Base-by-base conservation (phyloP, 2,113 vertebrate species). In the Carettochelys insculpta region DNA sequence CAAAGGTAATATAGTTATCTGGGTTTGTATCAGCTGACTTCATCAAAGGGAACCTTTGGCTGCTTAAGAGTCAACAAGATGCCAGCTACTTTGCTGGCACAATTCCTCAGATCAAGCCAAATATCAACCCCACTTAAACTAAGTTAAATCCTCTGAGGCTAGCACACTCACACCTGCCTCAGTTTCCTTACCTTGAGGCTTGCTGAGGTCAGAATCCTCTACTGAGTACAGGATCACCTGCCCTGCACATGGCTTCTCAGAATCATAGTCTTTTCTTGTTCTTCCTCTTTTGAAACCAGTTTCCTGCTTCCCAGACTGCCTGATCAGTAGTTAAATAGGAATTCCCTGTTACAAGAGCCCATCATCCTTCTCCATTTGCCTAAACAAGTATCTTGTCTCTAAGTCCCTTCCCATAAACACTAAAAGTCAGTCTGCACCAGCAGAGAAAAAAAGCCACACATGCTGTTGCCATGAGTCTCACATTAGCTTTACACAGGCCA, bases 21-120 rank as follows among this genome's bases (percentile, higher is more conserved):
- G 90, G 83, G 31, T 71, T 50, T 0, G 0, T 43, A 51, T 77
- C 58, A 78, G n/a, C 80, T 45, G 75, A 22, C 89, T 83, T 1
- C 0, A 54, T 82, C 61, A 92, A 54, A 94, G 68, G 83, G 58
- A 94, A 87, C 91, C 88, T 96, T 87, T 93, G 88, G 38, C 61
- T 97, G 87, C 56, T 31, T 88, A 29, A 82, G 82, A 89, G 5
- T 27, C 78, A 89, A 82, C 0, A 13, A 22, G 43, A 47, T 68
- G 65, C 88, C 61, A 54, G 38, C 81, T 27, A 58, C 20, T 0
- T 0, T 75, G 58, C 27, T 89, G 45, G 71, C 85, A 48, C 43
- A 45, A n/a, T 47, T 90, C 51, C 50, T 19, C 71, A 76, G 45
- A 17, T 24, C 85, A 1, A 2, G 1, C 25, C 0, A 73, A 94